Base-by-base conservation (phyloP, 1,140 invertebrate species). In the Drosophila sturtevanti region DNA sequence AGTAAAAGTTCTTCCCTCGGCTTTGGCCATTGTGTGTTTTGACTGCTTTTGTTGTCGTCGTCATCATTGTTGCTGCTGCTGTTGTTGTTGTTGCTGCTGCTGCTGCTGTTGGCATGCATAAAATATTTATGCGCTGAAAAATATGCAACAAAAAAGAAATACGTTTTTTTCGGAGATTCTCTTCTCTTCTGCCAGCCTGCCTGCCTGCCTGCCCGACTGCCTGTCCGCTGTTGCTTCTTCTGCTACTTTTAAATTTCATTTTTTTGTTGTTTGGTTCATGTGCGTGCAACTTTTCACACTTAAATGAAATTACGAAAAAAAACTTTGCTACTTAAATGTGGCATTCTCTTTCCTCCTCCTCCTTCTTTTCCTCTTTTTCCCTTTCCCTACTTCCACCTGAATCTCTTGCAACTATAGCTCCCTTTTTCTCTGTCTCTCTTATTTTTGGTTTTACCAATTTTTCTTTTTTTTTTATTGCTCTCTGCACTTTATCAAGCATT, bases 241-340 rank as follows among this genome's bases (percentile, higher is more conserved):
- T n/a, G 11, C 18, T 14, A n/a, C 64, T 14, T 2, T 11, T 27
- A 31, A 18, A 12, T 24, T 24, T 24, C 4, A 37, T 51, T 5
- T 12, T 44, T 48, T 27, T 16, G 41, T 51, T 41, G 31, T 52
- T 51, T 41, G 31, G 54, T 68, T 65, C 81, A 77, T 79, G 63
- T 79, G 84, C 82, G 79, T 87, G 82, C 82, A 86, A 86, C 84
- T 86, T 86, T 86, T 86, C 82, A 87, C 82, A 86, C 82, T 87
- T 79, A 82, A 86, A 87, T 87, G 76, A 86, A 86, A 86, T 86
- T 86, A 86, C 71, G 65, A 59, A 64, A 65, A 70, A 66, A 74
- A 76, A 68, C 67, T 89, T 89, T 89, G 85, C 79, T 89, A 89
- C 85, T 89, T 89, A 89, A 89, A 89, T 89, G 84, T 80, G 63